Base-by-base conservation (phyloP, 2,113 vertebrate genomes). In the Patagioenas fasciata region DNA sequence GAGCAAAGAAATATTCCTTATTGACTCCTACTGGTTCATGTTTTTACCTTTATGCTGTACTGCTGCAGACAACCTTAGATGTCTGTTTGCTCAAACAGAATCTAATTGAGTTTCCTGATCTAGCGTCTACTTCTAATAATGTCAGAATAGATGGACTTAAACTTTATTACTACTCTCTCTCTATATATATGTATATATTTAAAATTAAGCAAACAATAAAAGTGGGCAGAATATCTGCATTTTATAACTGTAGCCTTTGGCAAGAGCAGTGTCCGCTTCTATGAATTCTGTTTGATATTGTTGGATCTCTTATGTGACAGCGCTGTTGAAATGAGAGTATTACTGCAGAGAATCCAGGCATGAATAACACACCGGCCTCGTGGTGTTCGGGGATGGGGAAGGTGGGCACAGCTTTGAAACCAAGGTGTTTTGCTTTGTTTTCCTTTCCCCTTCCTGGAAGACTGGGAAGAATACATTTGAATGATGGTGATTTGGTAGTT, bases 231-330 rank as follows among this genome's bases (percentile, higher is more conserved):
- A 66, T 57, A 31, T 80, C 51, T 83, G 57, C 94, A 12, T 90
- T 94, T 83, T 80, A 69, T 79, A 57, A 80, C 95, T 87, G 50
- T 85, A 81, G 80, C 86, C 77, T 50, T 90, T 94, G 92, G 86
- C 91, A 87, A 93, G 82, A 96, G 77, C 54, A 75, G 48, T 57
- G 38, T 89, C 31, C 77, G 66, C 74, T 91, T 67, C 91, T 89
- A 18, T 82, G 85, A 91, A 97, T 83, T 93, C 79, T 86, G 29
- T 91, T 92, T 96, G 84, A 95, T 95, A 85, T 47, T 92, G 87
- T 74, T 84, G 79, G 54, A 91, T 89, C 75, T 80, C 89, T 53
- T 85, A 44, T 58, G 88, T 69, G 67, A 69, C 90, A 92, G 84
- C 28, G 36, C 60, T 74, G 82, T 60, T 85, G 94, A 94, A 95